Evolutionary conservation across 2,797 vertebrate genomes (phyloP).

Genomic region (Fundulus diaphanus): DNA sequence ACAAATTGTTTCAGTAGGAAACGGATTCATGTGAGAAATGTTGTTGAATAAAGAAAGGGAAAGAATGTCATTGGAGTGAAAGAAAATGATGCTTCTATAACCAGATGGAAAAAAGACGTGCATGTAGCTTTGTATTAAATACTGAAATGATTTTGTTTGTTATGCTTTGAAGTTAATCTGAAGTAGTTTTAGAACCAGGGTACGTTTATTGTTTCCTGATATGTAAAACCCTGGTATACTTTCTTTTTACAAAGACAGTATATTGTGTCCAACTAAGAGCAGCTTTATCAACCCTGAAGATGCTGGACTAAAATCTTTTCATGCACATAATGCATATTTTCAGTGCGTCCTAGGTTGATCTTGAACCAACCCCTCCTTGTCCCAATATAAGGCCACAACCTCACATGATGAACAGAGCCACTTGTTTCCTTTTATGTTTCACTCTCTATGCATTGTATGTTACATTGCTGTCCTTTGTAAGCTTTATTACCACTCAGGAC

Average conservation of each 20-base stretch:
- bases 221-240: neutral
- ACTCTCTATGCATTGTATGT: neutral
- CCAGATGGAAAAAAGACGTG: neutral
- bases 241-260: neutral
- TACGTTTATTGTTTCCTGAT: neutral
- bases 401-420: neutral
- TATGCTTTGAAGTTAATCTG: neutral
- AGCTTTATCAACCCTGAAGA: neutral
- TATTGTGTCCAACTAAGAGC: neutral
- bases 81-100: no score
- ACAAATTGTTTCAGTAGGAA: neutral
- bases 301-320: neutral
- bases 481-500: constrained; percentile 2
- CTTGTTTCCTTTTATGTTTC: constrained; percentile 1
- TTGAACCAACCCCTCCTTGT: neutral
- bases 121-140: no score
- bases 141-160: neutral
- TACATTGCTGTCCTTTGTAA: neutral
- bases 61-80: neutral
- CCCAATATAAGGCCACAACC: neutral
- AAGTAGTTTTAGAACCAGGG: neutral
- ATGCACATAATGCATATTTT: neutral
- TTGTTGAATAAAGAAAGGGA: neutral
- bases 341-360: neutral
- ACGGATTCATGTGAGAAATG: neutral